Base-by-base conservation (phyloP, 92 coral and sea anemone genomes). In the Zoanthus sansibaricus region DNA sequence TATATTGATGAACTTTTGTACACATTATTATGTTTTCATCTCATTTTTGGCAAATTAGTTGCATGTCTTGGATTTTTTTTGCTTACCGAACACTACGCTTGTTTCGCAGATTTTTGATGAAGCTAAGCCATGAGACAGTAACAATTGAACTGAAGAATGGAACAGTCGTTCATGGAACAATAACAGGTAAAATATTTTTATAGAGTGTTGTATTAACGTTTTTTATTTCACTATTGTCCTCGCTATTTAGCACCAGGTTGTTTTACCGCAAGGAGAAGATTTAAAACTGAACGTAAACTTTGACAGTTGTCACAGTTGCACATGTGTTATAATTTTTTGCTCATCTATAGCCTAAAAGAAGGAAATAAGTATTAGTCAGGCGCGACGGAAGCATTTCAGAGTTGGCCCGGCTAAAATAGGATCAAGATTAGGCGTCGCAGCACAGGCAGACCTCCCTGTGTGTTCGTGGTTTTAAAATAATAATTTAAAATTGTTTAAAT, bases 91-190 rank as follows among this genome's bases (percentile, higher is more conserved):
- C 31, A 15, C 71, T 46, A 70, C 42, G 6, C 67, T 70, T 75
- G 87, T 84, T 78, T 76, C 72, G 86, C 87, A 97, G 99, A 90
- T 97, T 97, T 91, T 97, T 97, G 88, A 97, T 97, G 99, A 97
- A 97, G 87, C 93, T 97, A 5, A 97, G 99, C 94, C 99, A 97
- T 76, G 99, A 97, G 73, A 97, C 99, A 13, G 99, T 97, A 58
- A 97, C 99, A 49, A 86, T 97, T 64, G 99, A 97, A 79, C 92
- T 97, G 54, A 97, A 97, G 76, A 97, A 97, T 92, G 99, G 99
- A 75, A 97, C 99, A 32, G 99, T 97, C 33, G 93, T 97, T n/a
- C 99, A 97, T 85, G 99, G 99, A 64, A 95, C 99, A 5, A 97
- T 97, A 67, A 95, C 99, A 66, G 99, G 99, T 97, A 89, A 73